These are phyloP conservation scores for Dryocosmus kuriphilus DNA, from an alignment of 2,888 invertebrate genomes.

Conservation along the genomic window DNA sequence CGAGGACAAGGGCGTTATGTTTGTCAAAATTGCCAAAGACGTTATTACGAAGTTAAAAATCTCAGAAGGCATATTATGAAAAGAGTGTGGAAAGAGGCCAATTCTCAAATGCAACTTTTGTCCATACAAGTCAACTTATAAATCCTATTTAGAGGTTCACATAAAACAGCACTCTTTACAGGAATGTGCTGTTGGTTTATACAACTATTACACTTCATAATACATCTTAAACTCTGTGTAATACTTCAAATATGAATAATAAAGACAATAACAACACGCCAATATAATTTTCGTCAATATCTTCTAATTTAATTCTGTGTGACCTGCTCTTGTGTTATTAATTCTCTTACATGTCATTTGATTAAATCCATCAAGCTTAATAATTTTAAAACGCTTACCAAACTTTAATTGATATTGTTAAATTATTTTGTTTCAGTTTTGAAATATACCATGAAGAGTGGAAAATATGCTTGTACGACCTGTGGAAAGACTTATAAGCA, in stretches of 20 bases:
- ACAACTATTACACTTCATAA: conserved; percentile 14
- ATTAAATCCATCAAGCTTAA: background rate
- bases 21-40: conserved; percentile 79
- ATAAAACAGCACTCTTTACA: conserved; percentile 50
- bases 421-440: conserved; percentile 24
- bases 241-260: background rate
- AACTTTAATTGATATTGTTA: background rate
- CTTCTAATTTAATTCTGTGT: background rate
- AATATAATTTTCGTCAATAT: background rate
- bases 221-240: background rate
- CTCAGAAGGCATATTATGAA: conserved; percentile 78
- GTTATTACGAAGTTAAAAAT: conserved; percentile 80
- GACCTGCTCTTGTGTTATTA: background rate
- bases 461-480: conserved; percentile 57
- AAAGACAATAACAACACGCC: background rate
- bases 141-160: conserved; percentile 73
- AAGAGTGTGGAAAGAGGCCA: conserved; percentile 79
- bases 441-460: conserved; percentile 51
- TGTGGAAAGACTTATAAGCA: conserved; percentile 75
- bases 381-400: background rate
- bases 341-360: background rate
- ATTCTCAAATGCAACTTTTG: conserved; percentile 74
- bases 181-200: background rate
- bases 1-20: conserved; percentile 71
- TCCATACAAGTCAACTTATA: conserved; percentile 77